Percentiles rank a stretch among this genome's conserved stretches.
These are phyloP conservation scores for Alaudala cheleensis DNA, from an alignment of 2,113 vertebrate genomes.

Conservation along the genomic window DNA sequence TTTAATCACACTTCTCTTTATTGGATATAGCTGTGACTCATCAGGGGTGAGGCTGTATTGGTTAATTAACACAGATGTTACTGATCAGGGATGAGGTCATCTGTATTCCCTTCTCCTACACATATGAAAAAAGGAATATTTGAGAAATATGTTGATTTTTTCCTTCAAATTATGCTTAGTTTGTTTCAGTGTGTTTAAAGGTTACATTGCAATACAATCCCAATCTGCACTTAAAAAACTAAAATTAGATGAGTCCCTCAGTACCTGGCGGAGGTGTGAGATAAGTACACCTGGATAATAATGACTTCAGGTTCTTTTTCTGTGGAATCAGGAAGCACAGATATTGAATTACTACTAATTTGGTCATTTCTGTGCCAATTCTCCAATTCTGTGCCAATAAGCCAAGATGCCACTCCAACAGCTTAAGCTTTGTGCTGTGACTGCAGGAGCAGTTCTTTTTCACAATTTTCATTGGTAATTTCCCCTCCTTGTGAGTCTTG, in stretches of 20 bases:
- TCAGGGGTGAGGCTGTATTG: background rate
- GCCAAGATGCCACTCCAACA: background rate
- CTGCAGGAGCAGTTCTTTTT: background rate
- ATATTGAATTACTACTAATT: accelerated
- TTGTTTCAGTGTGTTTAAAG: background rate
- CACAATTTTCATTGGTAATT: accelerated
- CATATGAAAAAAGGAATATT: background rate
- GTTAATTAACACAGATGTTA: background rate
- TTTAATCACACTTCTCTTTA: background rate
- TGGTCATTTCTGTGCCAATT: background rate
- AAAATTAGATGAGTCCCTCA: no score
- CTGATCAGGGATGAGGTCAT: background rate
- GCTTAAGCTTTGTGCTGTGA: background rate
- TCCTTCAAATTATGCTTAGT: background rate
- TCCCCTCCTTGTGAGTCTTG: background rate
- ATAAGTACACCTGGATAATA: background rate
- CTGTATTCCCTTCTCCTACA: background rate
- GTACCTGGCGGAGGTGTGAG: no score
- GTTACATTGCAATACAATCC: background rate
- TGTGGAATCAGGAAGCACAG: background rate
- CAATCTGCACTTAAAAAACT: no score
- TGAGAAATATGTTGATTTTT: background rate
- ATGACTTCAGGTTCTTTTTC: background rate
- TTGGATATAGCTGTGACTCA: background rate
- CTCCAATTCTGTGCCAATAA: background rate